Conservation (phyloP, 2,888 invertebrate species). For the Amorpha juglandis region DNA sequence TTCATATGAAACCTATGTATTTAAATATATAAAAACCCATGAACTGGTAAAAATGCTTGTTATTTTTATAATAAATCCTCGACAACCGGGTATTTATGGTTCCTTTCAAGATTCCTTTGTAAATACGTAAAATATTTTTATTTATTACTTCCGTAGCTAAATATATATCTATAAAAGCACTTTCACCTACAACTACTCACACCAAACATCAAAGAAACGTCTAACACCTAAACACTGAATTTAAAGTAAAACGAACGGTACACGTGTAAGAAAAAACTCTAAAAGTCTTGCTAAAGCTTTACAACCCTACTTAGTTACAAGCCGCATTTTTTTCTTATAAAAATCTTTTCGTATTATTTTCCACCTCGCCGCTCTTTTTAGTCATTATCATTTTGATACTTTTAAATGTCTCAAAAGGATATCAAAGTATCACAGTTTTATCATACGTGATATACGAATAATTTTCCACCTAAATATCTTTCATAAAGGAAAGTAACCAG, state of each 20-base stretch:
- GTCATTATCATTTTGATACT: slow-evolving; percentile 30
- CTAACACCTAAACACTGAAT: slow-evolving; percentile 53
- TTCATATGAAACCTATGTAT: too few relatives aligned
- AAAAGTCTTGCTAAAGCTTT: slow-evolving; percentile 73
- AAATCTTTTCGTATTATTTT: not conserved
- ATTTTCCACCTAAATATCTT: slow-evolving; percentile 61
- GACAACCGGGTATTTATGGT: not conserved
- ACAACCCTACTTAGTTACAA: slow-evolving; percentile 49
- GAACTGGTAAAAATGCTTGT: too few relatives aligned
- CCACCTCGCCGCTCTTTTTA: not conserved
- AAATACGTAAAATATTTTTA: not conserved
- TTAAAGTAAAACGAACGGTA: slow-evolving; percentile 49
- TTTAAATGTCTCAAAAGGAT: slow-evolving; percentile 54
- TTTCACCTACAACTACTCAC: slow-evolving; percentile 74
- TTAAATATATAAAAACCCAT: too few relatives aligned
- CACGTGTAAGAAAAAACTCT: slow-evolving; percentile 55
- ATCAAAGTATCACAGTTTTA: slow-evolving; percentile 70
- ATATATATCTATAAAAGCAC: slow-evolving; percentile 72
- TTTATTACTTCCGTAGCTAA: slow-evolving; percentile 25
- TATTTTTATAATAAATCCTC: too few relatives aligned
- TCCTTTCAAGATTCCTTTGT: not conserved
- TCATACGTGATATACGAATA: slow-evolving; percentile 64
- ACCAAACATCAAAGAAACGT: slow-evolving; percentile 79
- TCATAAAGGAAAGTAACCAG: not conserved
- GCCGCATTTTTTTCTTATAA: slow-evolving; percentile 17